Evolutionary conservation across 2,888 invertebrate species (phyloP), one percentile per base, ranked within the genome.

Genomic region (Nebria salina): DNA sequence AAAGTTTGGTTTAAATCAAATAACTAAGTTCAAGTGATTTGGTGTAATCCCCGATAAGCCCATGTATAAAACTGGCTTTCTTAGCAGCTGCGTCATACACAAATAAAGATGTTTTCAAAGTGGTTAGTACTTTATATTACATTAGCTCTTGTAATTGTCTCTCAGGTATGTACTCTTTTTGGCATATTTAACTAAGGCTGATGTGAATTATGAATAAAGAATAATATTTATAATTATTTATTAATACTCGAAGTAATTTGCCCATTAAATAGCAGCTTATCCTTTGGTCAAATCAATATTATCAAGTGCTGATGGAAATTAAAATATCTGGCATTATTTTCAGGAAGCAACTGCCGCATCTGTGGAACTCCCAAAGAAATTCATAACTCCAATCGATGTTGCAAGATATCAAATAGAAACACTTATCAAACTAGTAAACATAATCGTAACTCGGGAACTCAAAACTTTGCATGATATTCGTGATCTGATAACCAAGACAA

Each of bases 351-450:
- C 13, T 13, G 13, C 54, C 8, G 6, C 4, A 8, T 7, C 54
- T 13, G 8, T 54, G 54, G 7, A 54, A 54, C 54, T 13, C 54
- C 8, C 54, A 13, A 54, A 54, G 8, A 54, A 54, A 54, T 54
- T 54, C 8, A 54, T 54, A 54, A 54, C 54, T 11, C 68, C 26
- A 68, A 26, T 68, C 9, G 68, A 68, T 15, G 26, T 68, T 2
- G 68, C n/a, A 11, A 68, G n/a, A 68, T 26, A 66, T 15, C 72
- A 72, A 72, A 77, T 77, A 25, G 15, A 77, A 15, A 72, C 42
- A 65, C 65, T 77, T 41, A 77, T 72, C n/a, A 41, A 34, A 9
- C 41, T 77, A 41, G 72, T 77, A 4, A 72, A 77, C 54, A 34
- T 25, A 13, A 34, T 77, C 34, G 72, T 72, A 13, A 65, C 34